These are phyloP conservation scores for Andrena praecox DNA, from an alignment of 2,888 invertebrate genomes.

Conservation along the genomic window DNA sequence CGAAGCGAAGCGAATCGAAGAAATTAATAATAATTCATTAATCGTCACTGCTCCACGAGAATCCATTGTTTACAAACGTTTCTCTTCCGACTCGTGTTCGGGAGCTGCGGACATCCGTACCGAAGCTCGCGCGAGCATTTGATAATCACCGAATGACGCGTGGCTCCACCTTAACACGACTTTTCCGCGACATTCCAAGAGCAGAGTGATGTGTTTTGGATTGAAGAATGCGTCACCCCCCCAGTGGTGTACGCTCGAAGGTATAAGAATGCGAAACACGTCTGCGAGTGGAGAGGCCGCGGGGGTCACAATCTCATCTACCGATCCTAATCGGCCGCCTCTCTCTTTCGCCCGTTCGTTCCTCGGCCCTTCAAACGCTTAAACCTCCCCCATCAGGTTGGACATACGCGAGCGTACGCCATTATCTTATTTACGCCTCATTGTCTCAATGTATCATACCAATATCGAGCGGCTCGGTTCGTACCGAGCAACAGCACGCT, in stretches of 20 bases:
- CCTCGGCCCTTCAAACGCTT: conserved; percentile 76
- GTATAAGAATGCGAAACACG: conserved; percentile 71
- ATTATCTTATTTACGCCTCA: conserved; percentile 85
- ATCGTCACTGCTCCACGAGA: too few relatives aligned
- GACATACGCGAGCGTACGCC: conserved; percentile 78
- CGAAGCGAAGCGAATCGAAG: too few relatives aligned
- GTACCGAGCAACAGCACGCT: conserved; percentile 69
- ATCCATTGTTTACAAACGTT: too few relatives aligned
- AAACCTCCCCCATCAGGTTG: conserved; percentile 63
- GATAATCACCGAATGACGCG: neutral
- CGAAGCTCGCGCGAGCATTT: too few relatives aligned
- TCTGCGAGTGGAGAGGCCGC: conserved; percentile 77
- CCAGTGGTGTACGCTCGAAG: conserved; percentile 6
- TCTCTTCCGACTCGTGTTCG: too few relatives aligned
- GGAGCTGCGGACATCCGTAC: too few relatives aligned
- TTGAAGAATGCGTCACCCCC: neutral
- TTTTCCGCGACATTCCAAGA: neutral
- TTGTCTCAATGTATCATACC: conserved; percentile 84
- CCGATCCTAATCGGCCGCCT: conserved; percentile 78
- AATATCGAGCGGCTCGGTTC: conserved; percentile 75
- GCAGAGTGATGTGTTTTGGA: neutral
- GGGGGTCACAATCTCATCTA: conserved; percentile 84
- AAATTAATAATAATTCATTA: too few relatives aligned
- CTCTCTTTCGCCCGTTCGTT: conserved; percentile 52
- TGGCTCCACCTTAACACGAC: neutral